phyloP scores from a whole-genome alignment of 2,797 vertebrate species.

The Pipistrellus nathusii region DNA sequence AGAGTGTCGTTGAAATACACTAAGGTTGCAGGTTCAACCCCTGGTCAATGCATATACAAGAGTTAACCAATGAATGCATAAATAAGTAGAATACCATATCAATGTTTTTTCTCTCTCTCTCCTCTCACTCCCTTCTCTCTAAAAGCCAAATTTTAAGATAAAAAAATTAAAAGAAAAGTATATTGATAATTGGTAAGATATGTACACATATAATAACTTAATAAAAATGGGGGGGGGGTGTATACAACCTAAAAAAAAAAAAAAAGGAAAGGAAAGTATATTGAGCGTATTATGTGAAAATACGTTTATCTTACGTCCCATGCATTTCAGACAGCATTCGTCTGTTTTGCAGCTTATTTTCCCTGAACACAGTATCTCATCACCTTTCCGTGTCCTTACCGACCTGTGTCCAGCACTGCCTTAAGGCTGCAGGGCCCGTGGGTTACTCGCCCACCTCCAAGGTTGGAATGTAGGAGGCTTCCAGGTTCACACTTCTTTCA shows the following conservation, averaged over 20 bases:
- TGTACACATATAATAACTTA: too few species aligned
- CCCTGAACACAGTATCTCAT: background rate
- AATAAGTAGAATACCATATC: background rate
- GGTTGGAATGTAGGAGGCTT: background rate
- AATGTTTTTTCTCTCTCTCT: background rate
- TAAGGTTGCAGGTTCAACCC: background rate
- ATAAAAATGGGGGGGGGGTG: too few species aligned
- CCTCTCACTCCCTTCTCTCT: background rate
- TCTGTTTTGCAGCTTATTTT: background rate
- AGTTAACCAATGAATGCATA: background rate
- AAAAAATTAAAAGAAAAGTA: background rate
- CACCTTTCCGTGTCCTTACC: background rate
- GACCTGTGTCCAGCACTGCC: rapidly evolving
- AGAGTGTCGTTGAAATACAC: background rate
- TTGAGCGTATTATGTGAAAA: background rate
- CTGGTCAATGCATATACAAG: background rate
- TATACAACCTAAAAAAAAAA: background rate
- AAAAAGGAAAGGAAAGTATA: background rate
- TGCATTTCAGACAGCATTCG: background rate
- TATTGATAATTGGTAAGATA: background rate
- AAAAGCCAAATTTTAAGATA: background rate
- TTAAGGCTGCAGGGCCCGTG: too few species aligned
- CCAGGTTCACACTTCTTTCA: background rate
- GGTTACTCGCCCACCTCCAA: background rate
- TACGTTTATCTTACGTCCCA: too few species aligned